Percentiles rank a stretch among this genome's conserved stretches.
phyloP scores from a whole-genome alignment of 2,797 vertebrate genomes.

The Lagocephalus sceleratus region DNA sequence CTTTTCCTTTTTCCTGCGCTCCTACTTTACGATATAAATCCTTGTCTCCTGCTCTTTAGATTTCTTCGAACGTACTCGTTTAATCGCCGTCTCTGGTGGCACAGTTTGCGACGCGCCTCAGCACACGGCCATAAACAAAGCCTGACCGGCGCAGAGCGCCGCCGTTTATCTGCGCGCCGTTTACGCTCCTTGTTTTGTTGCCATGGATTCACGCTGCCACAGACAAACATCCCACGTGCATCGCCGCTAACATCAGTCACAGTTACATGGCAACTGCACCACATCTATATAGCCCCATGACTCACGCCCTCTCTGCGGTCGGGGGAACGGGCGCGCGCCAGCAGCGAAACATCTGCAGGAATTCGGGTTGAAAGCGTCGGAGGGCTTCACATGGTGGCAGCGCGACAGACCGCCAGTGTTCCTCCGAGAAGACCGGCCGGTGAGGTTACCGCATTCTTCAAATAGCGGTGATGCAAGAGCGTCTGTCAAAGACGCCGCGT shows the following conservation, averaged over 20 bases:
- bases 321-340: neutral
- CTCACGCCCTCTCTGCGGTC: constrained; percentile 25
- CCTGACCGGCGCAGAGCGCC: neutral
- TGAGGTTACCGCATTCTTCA: constrained; percentile 4
- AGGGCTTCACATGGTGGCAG: neutral
- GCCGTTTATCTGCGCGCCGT: constrained; percentile 18
- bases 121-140: constrained; percentile 3
- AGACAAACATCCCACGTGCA: constrained; percentile 22
- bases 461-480: neutral
- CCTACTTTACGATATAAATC: too few species aligned
- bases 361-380: constrained; percentile 10
- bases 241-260: constrained; percentile 15
- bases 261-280: constrained; percentile 25
- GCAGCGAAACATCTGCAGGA: neutral
- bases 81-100: too few species aligned
- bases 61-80: too few species aligned
- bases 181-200: constrained; percentile 46
- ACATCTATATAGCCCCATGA: constrained; percentile 22
- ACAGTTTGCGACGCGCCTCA: neutral
- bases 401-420: constrained; percentile 10
- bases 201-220: constrained; percentile 46
- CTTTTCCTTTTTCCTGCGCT: too few species aligned
- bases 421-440: neutral
- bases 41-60: too few species aligned
- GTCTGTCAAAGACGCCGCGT: constrained; percentile 1